Evolutionary conservation across 2,888 invertebrate species (phyloP).

Genomic region (Altica lythri): DNA sequence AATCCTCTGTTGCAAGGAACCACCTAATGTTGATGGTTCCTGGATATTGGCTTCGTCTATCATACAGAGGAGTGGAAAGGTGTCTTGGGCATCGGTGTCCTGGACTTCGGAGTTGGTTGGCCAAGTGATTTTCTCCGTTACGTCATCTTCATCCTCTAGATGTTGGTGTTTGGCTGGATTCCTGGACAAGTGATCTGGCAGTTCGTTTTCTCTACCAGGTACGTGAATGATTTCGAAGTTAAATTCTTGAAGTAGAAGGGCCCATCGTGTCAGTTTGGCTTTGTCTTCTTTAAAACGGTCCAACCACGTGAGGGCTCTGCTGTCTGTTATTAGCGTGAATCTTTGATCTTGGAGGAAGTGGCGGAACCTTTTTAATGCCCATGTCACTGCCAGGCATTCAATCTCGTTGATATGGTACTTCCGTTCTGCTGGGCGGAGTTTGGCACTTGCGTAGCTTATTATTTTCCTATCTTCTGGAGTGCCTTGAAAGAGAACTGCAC

Average conservation of each 20-base stretch:
- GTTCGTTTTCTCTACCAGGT: constrained; percentile 32
- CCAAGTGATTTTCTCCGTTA: neutral
- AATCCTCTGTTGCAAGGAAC: no score
- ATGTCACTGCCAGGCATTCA: constrained; percentile 27
- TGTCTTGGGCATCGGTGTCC: no score
- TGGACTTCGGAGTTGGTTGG: no score
- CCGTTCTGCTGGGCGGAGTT: constrained; percentile 1
- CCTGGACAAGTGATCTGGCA: constrained; percentile 32
- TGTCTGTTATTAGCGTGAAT: constrained; percentile 32
- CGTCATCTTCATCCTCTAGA: neutral
- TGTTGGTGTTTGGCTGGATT: constrained; percentile 23
- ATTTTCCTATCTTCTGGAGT: neutral
- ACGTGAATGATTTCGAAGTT: constrained; percentile 38
- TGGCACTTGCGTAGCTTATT: constrained; percentile 28
- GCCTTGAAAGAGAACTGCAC: no score
- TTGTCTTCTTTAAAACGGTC: constrained; percentile 21
- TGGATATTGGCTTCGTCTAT: no score
- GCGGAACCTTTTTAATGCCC: constrained; percentile 25
- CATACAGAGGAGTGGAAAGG: no score
- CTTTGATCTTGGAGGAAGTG: constrained; percentile 26
- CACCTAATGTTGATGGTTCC: no score
- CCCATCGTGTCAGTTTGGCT: constrained; percentile 29
- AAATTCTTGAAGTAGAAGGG: constrained; percentile 31
- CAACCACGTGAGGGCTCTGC: constrained; percentile 22
- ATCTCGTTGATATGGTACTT: constrained; percentile 34